Percentiles rank a stretch among this genome's conserved stretches.
phyloP scores from a whole-genome alignment of 2,888 invertebrate genomes.

The Aphodius granarius region DNA sequence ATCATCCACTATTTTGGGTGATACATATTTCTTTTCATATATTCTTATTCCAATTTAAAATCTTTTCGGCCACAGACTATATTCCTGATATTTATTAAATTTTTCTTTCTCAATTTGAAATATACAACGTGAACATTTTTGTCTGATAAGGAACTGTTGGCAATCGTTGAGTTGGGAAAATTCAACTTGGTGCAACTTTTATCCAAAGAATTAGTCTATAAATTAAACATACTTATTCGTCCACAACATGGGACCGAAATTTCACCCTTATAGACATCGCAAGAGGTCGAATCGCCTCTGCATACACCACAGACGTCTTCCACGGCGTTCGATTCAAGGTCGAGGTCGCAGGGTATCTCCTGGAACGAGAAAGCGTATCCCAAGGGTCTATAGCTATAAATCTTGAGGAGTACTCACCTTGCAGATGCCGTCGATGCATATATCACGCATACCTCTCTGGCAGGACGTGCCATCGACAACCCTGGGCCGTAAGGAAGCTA shows the following conservation, averaged over 20 bases:
- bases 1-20: no score
- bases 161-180: no score
- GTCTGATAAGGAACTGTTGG: no score
- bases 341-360: conserved; percentile 61
- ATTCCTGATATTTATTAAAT: no score
- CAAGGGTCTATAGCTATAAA: neutral
- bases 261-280: conserved; percentile 44
- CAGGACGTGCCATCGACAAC: conserved; percentile 61
- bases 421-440: conserved; percentile 60
- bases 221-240: conserved; percentile 25
- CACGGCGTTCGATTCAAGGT: conserved; percentile 57
- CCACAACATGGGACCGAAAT: conserved; percentile 24
- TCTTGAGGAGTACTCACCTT: conserved; percentile 45
- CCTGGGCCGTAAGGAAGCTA: conserved; percentile 53
- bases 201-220: neutral
- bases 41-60: no score
- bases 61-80: no score
- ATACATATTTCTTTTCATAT: no score
- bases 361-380: conserved; percentile 35
- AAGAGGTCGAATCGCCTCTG: conserved; percentile 64
- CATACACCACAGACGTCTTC: conserved; percentile 61
- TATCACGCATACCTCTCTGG: conserved; percentile 55
- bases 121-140: no score
- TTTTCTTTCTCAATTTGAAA: no score
- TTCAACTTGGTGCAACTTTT: neutral